Percentiles rank a stretch among this genome's conserved stretches.
Evolutionary conservation across 37 sponge, comb jelly and placozoan genomes (phyloP).

Genomic region (Bolinopsis microptera): DNA sequence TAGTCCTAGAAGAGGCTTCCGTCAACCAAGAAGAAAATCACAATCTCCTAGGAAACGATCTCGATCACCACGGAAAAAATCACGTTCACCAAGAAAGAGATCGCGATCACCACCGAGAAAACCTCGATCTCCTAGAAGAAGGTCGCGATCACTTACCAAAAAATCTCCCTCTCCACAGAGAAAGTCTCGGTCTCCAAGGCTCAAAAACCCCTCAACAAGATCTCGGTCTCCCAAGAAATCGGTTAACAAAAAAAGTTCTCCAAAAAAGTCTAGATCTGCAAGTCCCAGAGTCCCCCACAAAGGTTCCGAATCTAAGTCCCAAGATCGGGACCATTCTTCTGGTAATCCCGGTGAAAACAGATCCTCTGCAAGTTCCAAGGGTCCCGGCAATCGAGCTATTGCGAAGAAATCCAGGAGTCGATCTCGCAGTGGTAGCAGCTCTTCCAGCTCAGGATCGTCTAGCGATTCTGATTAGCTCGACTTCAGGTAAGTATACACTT

Average conservation of each 20-base stretch:
- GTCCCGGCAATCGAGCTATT: neutral
- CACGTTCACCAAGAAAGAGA: neutral
- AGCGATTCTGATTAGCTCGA: neutral
- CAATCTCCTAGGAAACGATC: neutral
- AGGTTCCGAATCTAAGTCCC: neutral
- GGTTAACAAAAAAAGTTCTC: neutral
- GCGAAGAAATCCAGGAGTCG: neutral
- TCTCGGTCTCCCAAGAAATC: neutral
- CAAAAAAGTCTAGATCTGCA: neutral
- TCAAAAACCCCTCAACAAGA: neutral
- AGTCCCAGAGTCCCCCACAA: neutral
- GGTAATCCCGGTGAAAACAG: neutral
- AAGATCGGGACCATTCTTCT: no score
- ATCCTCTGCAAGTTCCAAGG: neutral
- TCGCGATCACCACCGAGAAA: neutral
- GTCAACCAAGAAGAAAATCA: neutral
- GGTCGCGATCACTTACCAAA: neutral
- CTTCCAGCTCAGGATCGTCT: neutral
- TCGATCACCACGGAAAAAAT: neutral
- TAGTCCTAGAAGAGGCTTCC: neutral
- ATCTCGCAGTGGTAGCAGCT: neutral
- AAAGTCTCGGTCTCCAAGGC: neutral
- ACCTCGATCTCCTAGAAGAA: conserved; percentile 22
- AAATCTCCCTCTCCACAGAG: neutral
- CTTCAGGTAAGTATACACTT: neutral